Evolutionary conservation across 2,113 vertebrate genomes (phyloP), one percentile per base, ranked within the genome.

Genomic region (Rhagologus leucostigma): DNA sequence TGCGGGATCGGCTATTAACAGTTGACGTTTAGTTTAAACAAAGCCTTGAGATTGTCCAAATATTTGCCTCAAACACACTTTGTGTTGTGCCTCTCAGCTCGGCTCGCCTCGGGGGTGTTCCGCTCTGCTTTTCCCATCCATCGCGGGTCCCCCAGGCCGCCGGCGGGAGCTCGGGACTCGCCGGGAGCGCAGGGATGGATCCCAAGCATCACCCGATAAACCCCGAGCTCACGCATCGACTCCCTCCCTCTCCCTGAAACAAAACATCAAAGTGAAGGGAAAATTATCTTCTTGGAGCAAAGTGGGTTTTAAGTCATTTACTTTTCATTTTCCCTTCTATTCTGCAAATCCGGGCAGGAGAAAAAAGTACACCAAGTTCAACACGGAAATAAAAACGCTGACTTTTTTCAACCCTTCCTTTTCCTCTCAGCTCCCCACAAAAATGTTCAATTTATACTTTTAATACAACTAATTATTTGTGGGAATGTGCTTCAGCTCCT

Each of bases 11-110:
- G 27, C 86, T 93, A 95, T 96, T 97, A 97, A 73, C 88, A 70
- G 90, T 44, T 22, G 81, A 93, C 16, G 57, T 70, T 91, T 64
- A 30, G 29, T 87, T 97, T 93, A 91, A 96, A 93, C 94, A 96
- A 93, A 96, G 93, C 87, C 90, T 87, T 37, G 44, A 94, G 84
- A 90, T 87, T 95, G 95, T 96, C 95, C 93, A 96, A 97, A 97
- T 96, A 96, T 96, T 96, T 97, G 95, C 90, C 85, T 94, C 94
- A 76, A 96, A 93, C 84, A 93, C 57, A 9, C 76, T 79, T 9
- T 0, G 65, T 63, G 87, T 78, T 89, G 82, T 64, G 82, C 91
- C 90, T 93, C 81, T 88, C 90, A 2, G 87, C 90, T 87, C 16
- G 1, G 75, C 87, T 84, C 79, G 78, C 74, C 75, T 67, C 33